Evolutionary conservation across 2,797 vertebrate genomes (phyloP).

Genomic region (Thamnophis elegans): DNA sequence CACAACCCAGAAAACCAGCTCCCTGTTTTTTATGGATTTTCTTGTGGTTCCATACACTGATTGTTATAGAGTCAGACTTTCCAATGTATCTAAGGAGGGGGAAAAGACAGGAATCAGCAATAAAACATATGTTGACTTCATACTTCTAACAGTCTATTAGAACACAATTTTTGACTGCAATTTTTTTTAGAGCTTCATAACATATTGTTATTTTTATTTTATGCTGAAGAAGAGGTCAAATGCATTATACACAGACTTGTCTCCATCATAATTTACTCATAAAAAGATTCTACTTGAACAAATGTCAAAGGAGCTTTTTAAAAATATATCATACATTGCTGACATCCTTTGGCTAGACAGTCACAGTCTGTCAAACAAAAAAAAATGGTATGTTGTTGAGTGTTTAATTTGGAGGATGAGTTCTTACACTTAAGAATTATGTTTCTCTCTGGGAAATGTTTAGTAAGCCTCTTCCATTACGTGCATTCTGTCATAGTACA

Average conservation of each 20-base stretch:
- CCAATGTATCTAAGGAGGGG: conserved; percentile 83
- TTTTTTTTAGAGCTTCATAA: conserved; percentile 1
- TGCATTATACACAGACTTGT: background rate
- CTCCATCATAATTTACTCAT: conserved; percentile 14
- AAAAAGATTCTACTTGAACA: conserved; percentile 25
- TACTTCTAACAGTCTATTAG: background rate
- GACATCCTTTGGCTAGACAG: conserved; percentile 38
- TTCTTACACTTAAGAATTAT: conserved; percentile 41
- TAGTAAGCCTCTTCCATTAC: conserved; percentile 39
- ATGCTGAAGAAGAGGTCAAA: background rate
- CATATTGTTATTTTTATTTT: background rate
- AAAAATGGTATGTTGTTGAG: conserved; percentile 38
- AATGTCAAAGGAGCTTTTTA: conserved; percentile 52
- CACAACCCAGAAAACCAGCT: conserved; percentile 95
- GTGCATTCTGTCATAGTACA: conserved; percentile 15
- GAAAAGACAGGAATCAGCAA: conserved; percentile 38
- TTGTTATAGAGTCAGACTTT: conserved; percentile 96
- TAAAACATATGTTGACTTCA: conserved; percentile 34
- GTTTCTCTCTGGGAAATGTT: conserved; percentile 39
- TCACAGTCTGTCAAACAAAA: conserved; percentile 42
- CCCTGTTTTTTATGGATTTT: conserved; percentile 99
- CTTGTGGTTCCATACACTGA: conserved; percentile 99
- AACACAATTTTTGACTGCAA: conserved; percentile 15
- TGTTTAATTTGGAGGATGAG: conserved; percentile 35
- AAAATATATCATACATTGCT: conserved; percentile 35